Evolutionary conservation across 2,797 vertebrate genomes (phyloP), one percentile per base, ranked within the genome.

Genomic region (Oreochromis grahami): DNA sequence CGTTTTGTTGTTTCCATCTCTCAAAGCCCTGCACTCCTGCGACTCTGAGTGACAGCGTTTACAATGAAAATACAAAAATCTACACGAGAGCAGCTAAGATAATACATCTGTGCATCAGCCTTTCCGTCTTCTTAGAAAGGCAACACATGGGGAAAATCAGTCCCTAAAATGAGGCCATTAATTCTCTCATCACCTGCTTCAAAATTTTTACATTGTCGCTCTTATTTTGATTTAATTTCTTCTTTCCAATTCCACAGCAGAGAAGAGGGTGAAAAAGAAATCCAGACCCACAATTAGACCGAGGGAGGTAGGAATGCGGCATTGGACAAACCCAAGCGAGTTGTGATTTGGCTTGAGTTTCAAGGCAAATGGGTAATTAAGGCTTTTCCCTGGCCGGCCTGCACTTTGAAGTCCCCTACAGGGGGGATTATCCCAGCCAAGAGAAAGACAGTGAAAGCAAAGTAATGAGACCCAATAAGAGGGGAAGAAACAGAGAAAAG

Each of bases 361-460:
- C 94, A 95, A 96, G 94, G 95, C 93, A 95, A 95, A 94, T 90
- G 91, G 92, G 92, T 96, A 96, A 96, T 96, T 96, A 95, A 95
- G 94, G 92, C 94, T 94, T 94, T 94, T 96, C 93, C 95, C 91
- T 93, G 92, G 91, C 94, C 86, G 92, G 91, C 92, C 95, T 92
- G 91, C 89, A 94, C 96, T 96, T 96, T 96, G 95, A 96, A 95
- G 95, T 94, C 90, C 93, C 94, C 95, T 93, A 94, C 92, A 92
- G 94, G 93, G 92, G 95, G 94, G 95, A 96, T 96, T 95, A 96
- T 95, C 93, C 90, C 87, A 93, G 90, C 94, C 92, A 94, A 92
- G 90, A 91, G 90, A 91, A 90, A 89, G 88, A 93, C 85, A 89
- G 91, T 86, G 87, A 90, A 90, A 86, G 80, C 8, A 60, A 84